Evolutionary conservation across 2,888 invertebrate species (phyloP).

Genomic region (Cerastoderma edule): DNA sequence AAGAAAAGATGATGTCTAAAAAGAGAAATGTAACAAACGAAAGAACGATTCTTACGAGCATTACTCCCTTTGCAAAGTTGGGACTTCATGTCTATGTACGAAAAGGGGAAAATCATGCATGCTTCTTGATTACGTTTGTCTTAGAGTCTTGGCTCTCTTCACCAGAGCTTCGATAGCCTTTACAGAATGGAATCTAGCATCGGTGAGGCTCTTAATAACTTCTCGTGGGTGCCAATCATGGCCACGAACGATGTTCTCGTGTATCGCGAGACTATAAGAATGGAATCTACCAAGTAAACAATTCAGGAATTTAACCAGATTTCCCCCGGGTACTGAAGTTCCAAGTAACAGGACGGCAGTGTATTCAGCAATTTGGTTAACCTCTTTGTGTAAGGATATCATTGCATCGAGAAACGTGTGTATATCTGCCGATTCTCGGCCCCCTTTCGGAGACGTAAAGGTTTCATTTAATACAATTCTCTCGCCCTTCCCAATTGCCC

Average conservation of each 20-base stretch:
- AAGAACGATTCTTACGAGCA: too few species aligned
- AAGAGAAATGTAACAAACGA: too few species aligned
- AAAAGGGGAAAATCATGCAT: too few species aligned
- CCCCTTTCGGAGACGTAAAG: conserved; percentile 28
- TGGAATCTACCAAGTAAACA: too few species aligned
- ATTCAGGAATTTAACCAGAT: too few species aligned
- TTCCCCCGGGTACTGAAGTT: too few species aligned
- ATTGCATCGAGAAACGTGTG: conserved; percentile 44
- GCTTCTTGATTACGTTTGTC: too few species aligned
- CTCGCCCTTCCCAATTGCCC: conserved; percentile 21
- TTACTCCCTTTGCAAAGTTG: too few species aligned
- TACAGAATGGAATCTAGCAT: conserved; percentile 30
- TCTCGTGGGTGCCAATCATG: background rate
- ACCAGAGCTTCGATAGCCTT: conserved; percentile 31
- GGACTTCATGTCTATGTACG: too few species aligned
- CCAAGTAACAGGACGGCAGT: conserved; percentile 52
- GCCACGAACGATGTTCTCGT: background rate
- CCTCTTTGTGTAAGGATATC: conserved; percentile 53
- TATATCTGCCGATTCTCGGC: conserved; percentile 33
- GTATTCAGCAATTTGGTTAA: conserved; percentile 60
- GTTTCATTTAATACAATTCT: conserved; percentile 17
- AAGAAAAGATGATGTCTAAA: too few species aligned
- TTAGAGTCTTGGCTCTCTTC: too few species aligned
- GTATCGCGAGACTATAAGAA: too few species aligned
- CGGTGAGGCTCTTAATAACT: conserved; percentile 26